phyloP scores from a whole-genome alignment of 2,797 vertebrate species.

The Crenichthys baileyi region DNA sequence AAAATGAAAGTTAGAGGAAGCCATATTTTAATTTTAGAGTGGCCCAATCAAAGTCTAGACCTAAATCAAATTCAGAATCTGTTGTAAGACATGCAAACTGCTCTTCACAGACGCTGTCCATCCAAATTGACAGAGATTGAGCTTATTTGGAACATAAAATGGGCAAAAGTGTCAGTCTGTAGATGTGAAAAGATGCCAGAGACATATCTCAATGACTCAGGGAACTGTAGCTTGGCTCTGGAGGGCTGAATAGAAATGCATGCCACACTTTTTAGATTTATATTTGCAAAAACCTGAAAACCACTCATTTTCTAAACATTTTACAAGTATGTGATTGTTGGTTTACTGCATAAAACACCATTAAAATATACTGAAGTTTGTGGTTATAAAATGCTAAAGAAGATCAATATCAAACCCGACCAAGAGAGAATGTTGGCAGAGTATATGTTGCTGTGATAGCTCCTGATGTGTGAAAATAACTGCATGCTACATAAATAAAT shows the following conservation, averaged over 20 bases:
- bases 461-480: slow-evolving; percentile 19
- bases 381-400: too few species aligned
- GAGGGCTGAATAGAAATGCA: neutral
- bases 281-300: neutral
- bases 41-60: neutral
- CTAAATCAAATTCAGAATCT: neutral
- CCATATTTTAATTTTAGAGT: too few species aligned
- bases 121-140: neutral
- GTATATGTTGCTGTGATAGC: neutral
- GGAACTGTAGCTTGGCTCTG: neutral
- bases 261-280: neutral
- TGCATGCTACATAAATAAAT: slow-evolving; percentile 14
- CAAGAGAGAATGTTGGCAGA: too few species aligned
- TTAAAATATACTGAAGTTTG: too few species aligned
- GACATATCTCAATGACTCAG: neutral
- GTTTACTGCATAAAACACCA: too few species aligned
- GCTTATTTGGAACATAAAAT: neutral
- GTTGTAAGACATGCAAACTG: neutral
- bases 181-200: neutral
- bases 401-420: too few species aligned
- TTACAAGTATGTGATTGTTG: too few species aligned
- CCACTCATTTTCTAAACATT: too few species aligned
- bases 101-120: neutral
- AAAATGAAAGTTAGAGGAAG: neutral
- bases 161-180: neutral